Base-by-base conservation (phyloP, 2,888 invertebrate species). In the Drosophila putrida region DNA sequence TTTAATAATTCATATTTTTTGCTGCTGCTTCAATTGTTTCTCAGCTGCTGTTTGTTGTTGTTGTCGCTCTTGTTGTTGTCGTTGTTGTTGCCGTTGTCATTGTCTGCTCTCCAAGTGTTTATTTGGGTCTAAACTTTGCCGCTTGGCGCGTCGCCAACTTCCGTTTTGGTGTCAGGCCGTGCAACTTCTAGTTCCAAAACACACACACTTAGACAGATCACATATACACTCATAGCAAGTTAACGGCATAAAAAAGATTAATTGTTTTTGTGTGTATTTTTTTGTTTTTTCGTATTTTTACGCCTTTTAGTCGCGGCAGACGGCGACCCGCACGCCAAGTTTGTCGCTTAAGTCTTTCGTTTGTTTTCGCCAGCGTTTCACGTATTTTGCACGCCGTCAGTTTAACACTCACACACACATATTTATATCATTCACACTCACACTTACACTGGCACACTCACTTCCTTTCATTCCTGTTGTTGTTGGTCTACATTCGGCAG, bases 261-360 rank as follows among this genome's bases (percentile, higher is more conserved):
- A 73, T 80, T 72, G 63, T 77, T 60, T 50, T 20, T 49, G 44
- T 50, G 43, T 49, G 28, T 67, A 20, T 20, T 3, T 20, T 61
- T 72, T 59, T 39, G n/a, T n/a, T 27, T 57, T 55, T 46, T 55
- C 61, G 60, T 63, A 64, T 58, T 71, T 79, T 80, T 62, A 79
- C 85, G 70, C 80, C 78, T 67, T 82, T 83, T 86, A 80, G 81
- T 59, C 41, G 60, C 58, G 57, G 71, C 60, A 36, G 58, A 31
- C 73, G 57, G 39, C 73, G 47, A 41, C 81, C 61, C 78, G 58
- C 86, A 78, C 63, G 83, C 70, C 78, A 77, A 59, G 86, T 84
- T 89, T 82, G 89, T 84, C 87, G 82, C 79, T 72, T 70, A 66
- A 78, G 79, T 80, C 82, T 66, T 82, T 87, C 74, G 80, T 78